Evolutionary conservation across 2,113 vertebrate genomes (phyloP), one percentile per base, ranked within the genome.

Genomic region (Turnix velox): DNA sequence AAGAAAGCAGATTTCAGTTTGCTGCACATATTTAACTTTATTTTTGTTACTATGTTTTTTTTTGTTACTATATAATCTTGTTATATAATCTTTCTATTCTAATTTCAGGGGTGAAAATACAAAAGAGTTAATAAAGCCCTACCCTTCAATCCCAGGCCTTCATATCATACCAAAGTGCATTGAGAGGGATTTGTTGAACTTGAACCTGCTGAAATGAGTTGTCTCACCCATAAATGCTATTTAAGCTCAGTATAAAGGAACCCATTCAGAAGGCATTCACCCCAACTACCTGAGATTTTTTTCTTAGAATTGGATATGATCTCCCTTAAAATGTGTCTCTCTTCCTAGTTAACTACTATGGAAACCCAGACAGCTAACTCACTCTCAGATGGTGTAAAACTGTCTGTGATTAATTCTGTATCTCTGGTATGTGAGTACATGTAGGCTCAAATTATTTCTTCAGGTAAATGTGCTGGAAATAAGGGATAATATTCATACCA

Each of bases 161-260:
- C 57, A 71, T 51, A 62, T 69, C 80, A 88, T 91, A 40, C 65
- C 67, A 51, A 89, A 84, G 62, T 67, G 49, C 54, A 65, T 14
- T 73, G 62, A 95, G 59, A 30, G 33, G 67, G 63, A 92, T 92
- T 88, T 90, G 71, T 33, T 88, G 84, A 94, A 71, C 65, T 62
- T 81, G 37, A 94, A 72, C 45, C 40, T 91, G 37, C 33, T 83
- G 83, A 93, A 93, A 92, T 54, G 57, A 87, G 35, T 13, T 67
- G 62, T 94, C 75, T 86, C 72, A 76, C 19, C 23, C 59, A 7
- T 37, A 93, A 58, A 2, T 79, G 39, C 54, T 49, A 28, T 79
- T 90, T 92, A 86, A 92, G 28, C 51, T 61, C 28, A 54, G 12
- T 45, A 88, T 68, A 88, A 87, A 94, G 72, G 54, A 90, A 73